These are phyloP conservation scores for Eira barbara DNA, from an alignment of 2,113 vertebrate species.

Conservation along the genomic window DNA sequence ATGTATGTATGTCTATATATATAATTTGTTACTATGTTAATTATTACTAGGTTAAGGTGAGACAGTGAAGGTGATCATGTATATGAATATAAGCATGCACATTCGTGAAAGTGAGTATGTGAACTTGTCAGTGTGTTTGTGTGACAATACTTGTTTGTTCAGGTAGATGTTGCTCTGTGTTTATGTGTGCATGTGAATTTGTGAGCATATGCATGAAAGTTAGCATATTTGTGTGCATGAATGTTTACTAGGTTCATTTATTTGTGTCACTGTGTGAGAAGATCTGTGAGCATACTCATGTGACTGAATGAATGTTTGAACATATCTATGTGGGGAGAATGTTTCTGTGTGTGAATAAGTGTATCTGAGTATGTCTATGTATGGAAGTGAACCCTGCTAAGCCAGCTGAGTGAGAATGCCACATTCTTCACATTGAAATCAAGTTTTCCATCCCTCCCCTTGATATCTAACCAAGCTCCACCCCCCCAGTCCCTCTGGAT, in stretches of 20 bases:
- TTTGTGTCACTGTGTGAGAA: not conserved
- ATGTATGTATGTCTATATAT: not conserved
- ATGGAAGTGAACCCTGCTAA: not conserved
- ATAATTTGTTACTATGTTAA: not conserved
- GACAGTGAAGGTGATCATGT: not conserved
- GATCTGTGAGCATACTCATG: not conserved
- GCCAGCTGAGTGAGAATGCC: not conserved
- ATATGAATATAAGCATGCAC: not conserved
- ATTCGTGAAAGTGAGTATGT: not conserved
- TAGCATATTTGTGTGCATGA: not conserved
- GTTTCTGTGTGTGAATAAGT: not conserved
- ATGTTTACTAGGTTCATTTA: not conserved
- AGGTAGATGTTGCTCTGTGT: not conserved
- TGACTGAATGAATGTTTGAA: not conserved
- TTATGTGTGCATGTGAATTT: not conserved
- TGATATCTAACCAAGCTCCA: not conserved
- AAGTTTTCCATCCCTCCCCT: not conserved
- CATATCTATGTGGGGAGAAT: not conserved
- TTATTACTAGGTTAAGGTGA: not conserved
- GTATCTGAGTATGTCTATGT: not conserved
- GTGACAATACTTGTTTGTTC: not conserved
- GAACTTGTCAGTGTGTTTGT: not conserved
- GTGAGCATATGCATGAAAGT: not conserved
- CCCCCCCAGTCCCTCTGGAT: not conserved
- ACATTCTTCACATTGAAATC: not conserved